Percentiles rank a stretch among this genome's conserved stretches.
These are phyloP conservation scores for Saguinus imperator DNA, from an alignment of 2,113 vertebrate species.

Conservation along the genomic window DNA sequence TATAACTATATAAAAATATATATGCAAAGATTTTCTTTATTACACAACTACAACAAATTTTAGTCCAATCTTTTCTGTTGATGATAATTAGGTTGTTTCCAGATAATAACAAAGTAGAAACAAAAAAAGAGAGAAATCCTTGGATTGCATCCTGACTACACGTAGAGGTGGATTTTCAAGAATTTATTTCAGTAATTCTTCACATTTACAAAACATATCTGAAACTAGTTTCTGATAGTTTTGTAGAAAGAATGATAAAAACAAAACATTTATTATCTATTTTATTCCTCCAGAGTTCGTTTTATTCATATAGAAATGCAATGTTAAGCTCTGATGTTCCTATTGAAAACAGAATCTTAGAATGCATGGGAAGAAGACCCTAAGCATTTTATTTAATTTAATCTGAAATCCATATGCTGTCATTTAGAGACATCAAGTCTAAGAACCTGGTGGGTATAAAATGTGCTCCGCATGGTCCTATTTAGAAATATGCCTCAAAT, in stretches of 20 bases:
- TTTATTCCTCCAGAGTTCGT: slow-evolving; percentile 37
- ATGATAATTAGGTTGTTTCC: background rate
- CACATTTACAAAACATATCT: slow-evolving; percentile 28
- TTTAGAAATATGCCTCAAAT: slow-evolving; percentile 72
- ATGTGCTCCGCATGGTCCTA: slow-evolving; percentile 59
- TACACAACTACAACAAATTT: background rate
- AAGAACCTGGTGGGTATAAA: slow-evolving; percentile 67
- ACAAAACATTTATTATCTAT: slow-evolving; percentile 40
- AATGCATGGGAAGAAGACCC: slow-evolving; percentile 49
- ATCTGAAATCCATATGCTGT: slow-evolving; percentile 70
- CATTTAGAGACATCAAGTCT: slow-evolving; percentile 62
- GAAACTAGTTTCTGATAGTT: slow-evolving; percentile 51
- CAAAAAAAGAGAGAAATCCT: background rate
- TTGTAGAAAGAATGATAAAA: slow-evolving; percentile 41
- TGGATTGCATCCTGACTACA: background rate
- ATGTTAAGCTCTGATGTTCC: slow-evolving; percentile 7
- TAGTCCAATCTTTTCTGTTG: background rate
- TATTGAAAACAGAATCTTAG: slow-evolving; percentile 53
- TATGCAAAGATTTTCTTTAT: background rate
- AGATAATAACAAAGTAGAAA: background rate
- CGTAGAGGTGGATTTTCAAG: background rate
- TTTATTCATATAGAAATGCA: slow-evolving; percentile 39
- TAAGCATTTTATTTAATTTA: slow-evolving; percentile 70
- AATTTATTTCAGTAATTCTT: background rate
- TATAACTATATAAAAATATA: too few relatives aligned